phyloP scores from a whole-genome alignment of 2,888 invertebrate species.

The Pherbina coryleti region DNA sequence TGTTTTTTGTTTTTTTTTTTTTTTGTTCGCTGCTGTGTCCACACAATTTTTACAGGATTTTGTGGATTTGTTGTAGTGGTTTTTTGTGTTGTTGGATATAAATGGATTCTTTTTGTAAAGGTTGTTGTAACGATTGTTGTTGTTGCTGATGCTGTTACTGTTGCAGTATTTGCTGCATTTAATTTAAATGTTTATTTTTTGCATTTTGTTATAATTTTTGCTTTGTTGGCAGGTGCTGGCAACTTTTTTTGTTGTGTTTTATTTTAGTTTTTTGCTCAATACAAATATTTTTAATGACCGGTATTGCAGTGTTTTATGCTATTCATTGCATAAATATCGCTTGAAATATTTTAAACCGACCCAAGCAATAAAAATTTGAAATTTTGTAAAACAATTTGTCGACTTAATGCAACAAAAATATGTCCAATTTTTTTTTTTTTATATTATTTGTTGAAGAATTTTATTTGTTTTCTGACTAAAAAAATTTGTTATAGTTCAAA shows the following conservation, averaged over 20 bases:
- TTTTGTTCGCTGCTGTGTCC: slow-evolving; percentile 9
- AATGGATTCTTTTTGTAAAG: not conserved
- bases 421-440: no score
- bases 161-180: not conserved
- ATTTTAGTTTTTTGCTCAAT: no score
- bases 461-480: no score
- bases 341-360: not conserved
- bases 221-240: not conserved
- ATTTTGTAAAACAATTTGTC: no score
- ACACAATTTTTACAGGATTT: slow-evolving; percentile 14
- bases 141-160: not conserved
- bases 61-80: not conserved
- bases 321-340: not conserved
- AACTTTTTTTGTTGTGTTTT: no score
- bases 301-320: not conserved
- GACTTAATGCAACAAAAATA: no score
- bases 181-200: not conserved
- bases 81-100: not conserved
- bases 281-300: no score
- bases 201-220: not conserved
- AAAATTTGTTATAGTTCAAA: no score
- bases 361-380: no score
- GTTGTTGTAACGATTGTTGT: not conserved
- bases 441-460: no score
- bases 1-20: not conserved